These are phyloP conservation scores for Phasianus colchicus DNA, from an alignment of 2,113 vertebrate genomes.

Conservation along the genomic window DNA sequence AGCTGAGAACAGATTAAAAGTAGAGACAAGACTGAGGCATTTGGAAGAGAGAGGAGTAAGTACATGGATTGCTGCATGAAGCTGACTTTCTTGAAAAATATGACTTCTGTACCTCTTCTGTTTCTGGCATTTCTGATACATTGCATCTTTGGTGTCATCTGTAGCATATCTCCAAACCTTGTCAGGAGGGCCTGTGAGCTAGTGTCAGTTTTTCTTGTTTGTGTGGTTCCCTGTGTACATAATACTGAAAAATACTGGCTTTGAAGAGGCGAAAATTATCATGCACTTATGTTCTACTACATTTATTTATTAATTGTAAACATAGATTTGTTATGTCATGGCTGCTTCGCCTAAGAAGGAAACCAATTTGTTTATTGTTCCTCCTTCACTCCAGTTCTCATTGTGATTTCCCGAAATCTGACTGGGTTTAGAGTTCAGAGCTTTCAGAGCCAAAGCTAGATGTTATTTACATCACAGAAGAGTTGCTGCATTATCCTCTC, in stretches of 20 bases:
- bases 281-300: neutral
- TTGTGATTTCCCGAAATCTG: neutral
- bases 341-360: neutral
- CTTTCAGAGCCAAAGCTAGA: neutral
- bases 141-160: neutral
- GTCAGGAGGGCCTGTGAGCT: neutral
- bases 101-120: neutral
- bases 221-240: neutral
- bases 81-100: neutral
- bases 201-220: neutral
- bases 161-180: neutral
- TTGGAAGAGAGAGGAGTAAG: slow-evolving; percentile 95
- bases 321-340: neutral
- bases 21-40: slow-evolving; percentile 89
- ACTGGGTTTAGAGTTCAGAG: neutral
- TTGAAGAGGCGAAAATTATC: neutral
- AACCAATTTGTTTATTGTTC: neutral
- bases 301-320: neutral
- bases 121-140: neutral
- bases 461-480: neutral
- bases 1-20: slow-evolving; percentile 92
- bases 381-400: accelerated
- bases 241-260: neutral
- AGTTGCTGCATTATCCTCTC: neutral
- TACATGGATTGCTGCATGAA: neutral